Conservation (phyloP, 2,797 vertebrate genomes). For the Prionace glauca region DNA sequence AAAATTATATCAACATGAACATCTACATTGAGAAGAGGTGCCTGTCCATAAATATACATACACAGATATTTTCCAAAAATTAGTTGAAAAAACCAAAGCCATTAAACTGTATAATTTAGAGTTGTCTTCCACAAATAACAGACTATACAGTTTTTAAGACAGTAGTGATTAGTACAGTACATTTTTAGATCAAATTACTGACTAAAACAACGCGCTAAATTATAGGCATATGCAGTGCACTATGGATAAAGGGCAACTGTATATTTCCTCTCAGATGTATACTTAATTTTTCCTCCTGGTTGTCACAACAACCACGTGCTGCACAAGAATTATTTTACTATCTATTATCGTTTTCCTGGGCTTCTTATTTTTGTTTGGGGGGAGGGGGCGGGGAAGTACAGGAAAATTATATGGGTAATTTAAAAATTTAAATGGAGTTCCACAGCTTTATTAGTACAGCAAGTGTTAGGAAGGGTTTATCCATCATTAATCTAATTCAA, state of each 20-base stretch:
- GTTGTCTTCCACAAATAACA: slow-evolving; percentile 42
- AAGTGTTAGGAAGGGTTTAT: not conserved
- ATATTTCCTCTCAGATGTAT: slow-evolving; percentile 38
- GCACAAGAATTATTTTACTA: not conserved
- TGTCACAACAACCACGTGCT: not conserved
- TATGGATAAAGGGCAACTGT: slow-evolving; percentile 41
- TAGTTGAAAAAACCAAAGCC: slow-evolving; percentile 42
- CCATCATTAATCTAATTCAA: slow-evolving; percentile 6
- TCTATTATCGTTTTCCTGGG: not conserved
- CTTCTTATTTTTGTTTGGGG: not conserved
- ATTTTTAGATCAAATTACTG: slow-evolving; percentile 54
- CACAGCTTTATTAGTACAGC: slow-evolving; percentile 25
- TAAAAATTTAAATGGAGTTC: not conserved
- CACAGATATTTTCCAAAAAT: slow-evolving; percentile 40
- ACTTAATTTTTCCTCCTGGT: not conserved
- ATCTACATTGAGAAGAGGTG: slow-evolving; percentile 44
- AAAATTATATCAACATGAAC: slow-evolving; percentile 46
- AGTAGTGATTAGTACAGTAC: slow-evolving; percentile 55
- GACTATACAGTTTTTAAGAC: slow-evolving; percentile 42
- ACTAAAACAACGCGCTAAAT: slow-evolving; percentile 51
- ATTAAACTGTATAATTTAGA: slow-evolving; percentile 43
- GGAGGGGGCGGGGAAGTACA: not conserved
- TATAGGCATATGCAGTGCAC: slow-evolving; percentile 43
- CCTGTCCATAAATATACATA: slow-evolving; percentile 45
- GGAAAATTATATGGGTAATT: slow-evolving; percentile 1